Base-by-base conservation (phyloP, 2,797 vertebrate species). In the Dromococcyx pavoninus region DNA sequence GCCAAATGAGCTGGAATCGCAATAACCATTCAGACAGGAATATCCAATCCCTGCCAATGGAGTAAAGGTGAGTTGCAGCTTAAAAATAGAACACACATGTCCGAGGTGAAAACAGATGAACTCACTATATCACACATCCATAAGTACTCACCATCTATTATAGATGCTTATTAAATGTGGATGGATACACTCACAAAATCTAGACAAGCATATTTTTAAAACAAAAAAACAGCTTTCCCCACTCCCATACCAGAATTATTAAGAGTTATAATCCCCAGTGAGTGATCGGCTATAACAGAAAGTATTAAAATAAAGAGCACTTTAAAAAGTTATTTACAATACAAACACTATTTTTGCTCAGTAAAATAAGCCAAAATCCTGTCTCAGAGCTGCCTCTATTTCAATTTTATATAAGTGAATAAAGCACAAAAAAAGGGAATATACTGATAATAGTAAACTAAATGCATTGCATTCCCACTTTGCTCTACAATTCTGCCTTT, bases 311-410 rank as follows among this genome's bases (percentile, higher is more conserved):
- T 72, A 86, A 91, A 92, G 56, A 86, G 51, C 32, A 66, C 57
- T 92, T 89, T 66, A 13, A 58, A 56, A 93, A 89, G 39, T 84
- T 92, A 81, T 93, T 92, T 96, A 94, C 82, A 86, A 88, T 37
- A 86, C 46, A 85, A 80, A 86, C 15, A n/a, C 37, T 37, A 25
- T 8, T 43, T 80, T 81, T 71, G 44, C 41, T 79, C 57, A 67
- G 48, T 51, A 91, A 88, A 91, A 78, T 25, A 77, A 57, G 41
- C 37, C 44, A 57, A 81, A 90, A 78, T 44, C n/a, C 16, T 62
- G 21, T 32, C 85, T 81, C 71, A 44, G 17, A 80, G 82, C 23
- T 70, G 64, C 18, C 37, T 79, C n/a, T 90, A 86, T 86, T 94
- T 91, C 83, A 70, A 33, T 77, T 90, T 88, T 64, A 75, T 82